Percentiles rank a stretch among this genome's conserved stretches.
Conservation (phyloP, 2,113 vertebrate genomes). For the Calidris pygmaea region DNA sequence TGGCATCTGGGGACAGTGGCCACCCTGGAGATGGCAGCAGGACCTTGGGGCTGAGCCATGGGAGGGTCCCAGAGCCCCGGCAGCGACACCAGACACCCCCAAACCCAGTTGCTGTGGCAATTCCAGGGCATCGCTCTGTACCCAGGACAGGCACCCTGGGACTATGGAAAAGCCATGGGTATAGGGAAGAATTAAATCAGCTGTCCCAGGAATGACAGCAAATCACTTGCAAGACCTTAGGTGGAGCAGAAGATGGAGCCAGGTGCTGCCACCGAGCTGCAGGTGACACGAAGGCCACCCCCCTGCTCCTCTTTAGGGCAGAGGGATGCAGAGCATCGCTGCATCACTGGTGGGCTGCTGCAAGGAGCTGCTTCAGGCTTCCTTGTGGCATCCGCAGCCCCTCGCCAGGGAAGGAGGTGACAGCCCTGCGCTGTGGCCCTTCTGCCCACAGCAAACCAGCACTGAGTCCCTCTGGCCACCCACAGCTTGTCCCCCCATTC, state of each 20-base stretch:
- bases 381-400: not conserved
- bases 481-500: too few relatives aligned
- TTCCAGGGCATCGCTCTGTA: too few relatives aligned
- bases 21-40: not conserved
- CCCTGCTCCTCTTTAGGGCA: accelerated
- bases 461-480: accelerated
- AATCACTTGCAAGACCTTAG: not conserved
- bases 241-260: not conserved
- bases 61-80: not conserved
- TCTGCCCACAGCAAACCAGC: not conserved
- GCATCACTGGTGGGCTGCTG: not conserved
- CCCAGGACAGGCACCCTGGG: not conserved
- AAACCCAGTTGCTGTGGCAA: not conserved
- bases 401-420: not conserved
- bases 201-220: not conserved
- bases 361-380: not conserved
- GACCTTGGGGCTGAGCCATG: not conserved
- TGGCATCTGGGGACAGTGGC: not conserved
- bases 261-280: not conserved
- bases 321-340: not conserved
- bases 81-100: not conserved
- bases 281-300: not conserved
- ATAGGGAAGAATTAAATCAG: not conserved
- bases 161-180: not conserved
- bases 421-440: not conserved